Conservation (phyloP, 2,797 vertebrate genomes). For the Adelosebastes latens region DNA sequence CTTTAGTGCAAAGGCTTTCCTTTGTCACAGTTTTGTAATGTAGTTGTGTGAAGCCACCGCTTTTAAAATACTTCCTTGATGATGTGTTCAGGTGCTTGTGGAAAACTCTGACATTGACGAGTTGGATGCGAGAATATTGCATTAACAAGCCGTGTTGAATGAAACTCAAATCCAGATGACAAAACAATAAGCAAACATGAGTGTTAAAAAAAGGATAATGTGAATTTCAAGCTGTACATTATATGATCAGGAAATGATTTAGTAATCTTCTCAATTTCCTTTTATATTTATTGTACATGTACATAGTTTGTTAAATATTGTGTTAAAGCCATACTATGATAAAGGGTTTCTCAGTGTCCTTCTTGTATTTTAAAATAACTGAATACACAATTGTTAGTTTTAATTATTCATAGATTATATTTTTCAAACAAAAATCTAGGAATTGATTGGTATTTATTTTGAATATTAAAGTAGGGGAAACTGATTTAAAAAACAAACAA, state of each 20-base stretch:
- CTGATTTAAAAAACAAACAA: too few species aligned
- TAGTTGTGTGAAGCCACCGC: not conserved
- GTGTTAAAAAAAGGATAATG: too few species aligned
- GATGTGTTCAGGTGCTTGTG: not conserved
- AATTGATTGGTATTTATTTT: too few species aligned
- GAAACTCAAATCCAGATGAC: too few species aligned
- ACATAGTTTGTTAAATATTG: not conserved
- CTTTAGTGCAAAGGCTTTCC: constrained; percentile 2
- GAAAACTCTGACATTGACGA: rapidly evolving
- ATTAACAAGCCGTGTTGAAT: too few species aligned
- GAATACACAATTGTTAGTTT: rapidly evolving
- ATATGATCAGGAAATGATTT: not conserved
- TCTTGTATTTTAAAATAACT: not conserved
- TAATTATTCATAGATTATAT: not conserved
- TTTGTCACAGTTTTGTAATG: not conserved
- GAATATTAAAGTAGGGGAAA: too few species aligned
- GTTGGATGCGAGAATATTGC: too few species aligned
- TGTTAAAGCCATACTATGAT: not conserved
- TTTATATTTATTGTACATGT: not conserved
- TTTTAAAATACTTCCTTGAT: not conserved
- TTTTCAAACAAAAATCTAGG: too few species aligned
- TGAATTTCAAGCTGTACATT: too few species aligned
- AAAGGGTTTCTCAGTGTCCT: not conserved
- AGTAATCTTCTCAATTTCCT: not conserved
- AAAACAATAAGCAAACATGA: too few species aligned